Evolutionary conservation across 2,113 vertebrate genomes (phyloP).

Genomic region (Vulpes ferrilata): DNA sequence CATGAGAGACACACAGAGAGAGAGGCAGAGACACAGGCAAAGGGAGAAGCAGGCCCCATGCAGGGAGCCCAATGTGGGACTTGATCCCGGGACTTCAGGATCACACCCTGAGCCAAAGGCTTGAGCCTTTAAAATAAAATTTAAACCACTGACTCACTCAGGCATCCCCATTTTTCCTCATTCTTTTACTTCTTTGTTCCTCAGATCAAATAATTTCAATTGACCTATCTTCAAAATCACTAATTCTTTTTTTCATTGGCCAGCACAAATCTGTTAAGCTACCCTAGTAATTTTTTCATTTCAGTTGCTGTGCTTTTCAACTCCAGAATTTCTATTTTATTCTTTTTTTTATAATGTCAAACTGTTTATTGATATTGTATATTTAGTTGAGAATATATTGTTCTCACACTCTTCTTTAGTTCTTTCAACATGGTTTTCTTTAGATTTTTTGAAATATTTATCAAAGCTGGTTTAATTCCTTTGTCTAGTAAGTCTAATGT

Average conservation of each 20-base stretch:
- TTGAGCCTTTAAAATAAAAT: too few species aligned
- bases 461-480: not conserved
- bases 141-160: too few species aligned
- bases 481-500: not conserved
- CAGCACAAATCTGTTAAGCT: not conserved
- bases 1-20: too few species aligned
- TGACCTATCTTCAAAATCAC: not conserved
- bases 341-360: not conserved
- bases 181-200: conserved; percentile 11
- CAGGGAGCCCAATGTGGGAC: too few species aligned
- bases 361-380: not conserved
- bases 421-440: not conserved
- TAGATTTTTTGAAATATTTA: not conserved
- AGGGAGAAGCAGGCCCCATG: too few species aligned
- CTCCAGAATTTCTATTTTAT: not conserved
- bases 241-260: not conserved
- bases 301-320: not conserved
- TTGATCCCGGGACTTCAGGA: too few species aligned
- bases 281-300: not conserved
- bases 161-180: not conserved
- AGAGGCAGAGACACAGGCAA: too few species aligned
- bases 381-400: not conserved
- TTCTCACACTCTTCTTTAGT: not conserved
- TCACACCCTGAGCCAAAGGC: too few species aligned
- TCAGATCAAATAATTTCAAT: not conserved